Evolutionary conservation across 2,797 vertebrate species (phyloP).

Genomic region (Mycteria americana): DNA sequence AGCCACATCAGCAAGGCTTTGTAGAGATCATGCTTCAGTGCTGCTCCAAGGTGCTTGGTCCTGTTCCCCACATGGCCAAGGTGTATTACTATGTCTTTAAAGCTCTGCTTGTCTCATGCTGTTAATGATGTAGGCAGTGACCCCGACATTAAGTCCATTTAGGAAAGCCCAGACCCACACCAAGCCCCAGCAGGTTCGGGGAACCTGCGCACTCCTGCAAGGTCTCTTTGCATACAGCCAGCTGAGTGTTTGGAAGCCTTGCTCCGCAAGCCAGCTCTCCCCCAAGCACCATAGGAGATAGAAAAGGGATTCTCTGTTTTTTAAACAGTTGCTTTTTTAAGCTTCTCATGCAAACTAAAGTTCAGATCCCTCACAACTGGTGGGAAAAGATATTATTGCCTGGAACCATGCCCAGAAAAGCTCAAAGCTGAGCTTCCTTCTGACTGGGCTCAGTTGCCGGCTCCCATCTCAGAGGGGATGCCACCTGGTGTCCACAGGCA

Average conservation of each 20-base stretch:
- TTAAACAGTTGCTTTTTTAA: not conserved
- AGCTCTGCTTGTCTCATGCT: not conserved
- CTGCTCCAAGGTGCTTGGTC: not conserved
- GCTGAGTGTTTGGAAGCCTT: not conserved
- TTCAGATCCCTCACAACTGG: constrained; percentile 33
- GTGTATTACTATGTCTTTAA: fast-evolving
- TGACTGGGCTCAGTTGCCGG: not conserved
- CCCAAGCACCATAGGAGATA: not conserved
- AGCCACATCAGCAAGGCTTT: not conserved
- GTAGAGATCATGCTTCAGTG: fast-evolving
- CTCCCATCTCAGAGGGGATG: not conserved
- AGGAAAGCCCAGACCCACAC: not conserved
- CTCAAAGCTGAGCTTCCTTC: not conserved
- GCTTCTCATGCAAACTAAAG: constrained; percentile 2
- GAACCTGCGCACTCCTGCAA: fast-evolving
- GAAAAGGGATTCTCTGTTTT: not conserved
- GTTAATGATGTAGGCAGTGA: fast-evolving
- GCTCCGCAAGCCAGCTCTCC: not conserved
- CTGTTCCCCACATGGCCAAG: not conserved
- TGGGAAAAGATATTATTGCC: constrained; percentile 29
- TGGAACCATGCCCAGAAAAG: constrained; percentile 13
- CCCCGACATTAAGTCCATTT: no score
- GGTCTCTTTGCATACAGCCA: fast-evolving
- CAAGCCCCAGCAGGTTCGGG: not conserved
- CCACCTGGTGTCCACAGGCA: not conserved